Evolutionary conservation across 2,797 vertebrate species (phyloP).

Genomic region (Borostomias antarcticus): DNA sequence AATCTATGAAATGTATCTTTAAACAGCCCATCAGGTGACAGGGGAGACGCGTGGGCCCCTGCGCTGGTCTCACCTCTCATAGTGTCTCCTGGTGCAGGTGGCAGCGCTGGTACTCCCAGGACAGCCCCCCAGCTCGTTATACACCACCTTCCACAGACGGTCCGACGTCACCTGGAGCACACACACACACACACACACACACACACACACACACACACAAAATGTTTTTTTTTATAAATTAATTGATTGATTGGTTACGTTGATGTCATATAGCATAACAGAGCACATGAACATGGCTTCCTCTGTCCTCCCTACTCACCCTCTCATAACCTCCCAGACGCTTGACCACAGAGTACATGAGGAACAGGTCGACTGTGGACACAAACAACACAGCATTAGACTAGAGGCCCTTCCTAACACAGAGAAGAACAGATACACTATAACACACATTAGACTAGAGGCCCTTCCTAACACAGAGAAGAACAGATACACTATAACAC

Average conservation of each 20-base stretch:
- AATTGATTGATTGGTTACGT: neutral
- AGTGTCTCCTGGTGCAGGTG: constrained; percentile 83
- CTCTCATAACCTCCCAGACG: constrained; percentile 78
- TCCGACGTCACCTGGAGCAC: constrained; percentile 72
- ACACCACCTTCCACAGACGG: constrained; percentile 82
- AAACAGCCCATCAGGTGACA: no score
- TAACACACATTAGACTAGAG: no score
- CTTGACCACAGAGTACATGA: constrained; percentile 80
- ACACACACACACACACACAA: no score
- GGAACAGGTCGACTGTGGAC: constrained; percentile 80
- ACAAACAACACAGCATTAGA: constrained; percentile 11
- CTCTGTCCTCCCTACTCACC: constrained; percentile 52
- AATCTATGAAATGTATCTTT: no score
- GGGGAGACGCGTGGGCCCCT: no score
- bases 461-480: no score
- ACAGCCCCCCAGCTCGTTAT: constrained; percentile 82
- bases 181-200: constrained; percentile 1
- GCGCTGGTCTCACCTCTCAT: constrained; percentile 72
- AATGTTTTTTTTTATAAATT: neutral
- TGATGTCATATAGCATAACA: no score
- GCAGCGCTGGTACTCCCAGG: constrained; percentile 84
- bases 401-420: no score
- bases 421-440: no score
- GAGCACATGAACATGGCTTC: no score
- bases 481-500: no score